These are phyloP conservation scores for Beaufortia kweichowensis DNA, from an alignment of 2,113 vertebrate genomes.

Conservation along the genomic window DNA sequence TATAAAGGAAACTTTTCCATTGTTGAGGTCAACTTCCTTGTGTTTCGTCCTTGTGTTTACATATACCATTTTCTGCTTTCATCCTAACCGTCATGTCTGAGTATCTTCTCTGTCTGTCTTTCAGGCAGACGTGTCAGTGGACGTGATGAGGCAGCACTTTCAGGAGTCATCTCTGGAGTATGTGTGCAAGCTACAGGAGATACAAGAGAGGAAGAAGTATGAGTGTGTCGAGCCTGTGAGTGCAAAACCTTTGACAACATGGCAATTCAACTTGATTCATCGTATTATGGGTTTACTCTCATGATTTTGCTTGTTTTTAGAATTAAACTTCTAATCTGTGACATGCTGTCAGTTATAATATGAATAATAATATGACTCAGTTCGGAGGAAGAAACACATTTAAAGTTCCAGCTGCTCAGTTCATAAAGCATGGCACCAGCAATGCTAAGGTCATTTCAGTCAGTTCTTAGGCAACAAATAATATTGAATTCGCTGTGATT, in stretches of 20 bases:
- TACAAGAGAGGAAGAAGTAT: conserved; percentile 97
- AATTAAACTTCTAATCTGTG: neutral
- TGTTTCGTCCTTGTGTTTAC: neutral
- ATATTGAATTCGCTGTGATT: no score
- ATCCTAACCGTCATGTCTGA: neutral
- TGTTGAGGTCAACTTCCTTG: neutral
- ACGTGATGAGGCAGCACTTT: conserved; percentile 87
- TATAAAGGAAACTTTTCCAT: no score
- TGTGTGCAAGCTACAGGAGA: conserved; percentile 94
- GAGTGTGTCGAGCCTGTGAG: conserved; percentile 98
- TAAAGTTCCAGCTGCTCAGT: no score
- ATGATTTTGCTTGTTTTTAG: neutral
- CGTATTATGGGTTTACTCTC: neutral
- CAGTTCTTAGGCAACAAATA: no score
- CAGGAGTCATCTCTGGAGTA: conserved; percentile 95
- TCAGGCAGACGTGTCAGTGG: conserved; percentile 90
- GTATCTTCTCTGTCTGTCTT: conserved; percentile 23
- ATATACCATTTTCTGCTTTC: neutral
- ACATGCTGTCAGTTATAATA: neutral
- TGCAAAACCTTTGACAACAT: conserved; percentile 48
- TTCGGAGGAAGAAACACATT: no score
- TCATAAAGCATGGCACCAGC: no score
- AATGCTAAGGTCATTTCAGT: no score
- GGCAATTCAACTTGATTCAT: neutral
- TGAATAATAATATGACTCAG: no score